Conservation (phyloP, 2,888 invertebrate species). For the Morpho achilles region DNA sequence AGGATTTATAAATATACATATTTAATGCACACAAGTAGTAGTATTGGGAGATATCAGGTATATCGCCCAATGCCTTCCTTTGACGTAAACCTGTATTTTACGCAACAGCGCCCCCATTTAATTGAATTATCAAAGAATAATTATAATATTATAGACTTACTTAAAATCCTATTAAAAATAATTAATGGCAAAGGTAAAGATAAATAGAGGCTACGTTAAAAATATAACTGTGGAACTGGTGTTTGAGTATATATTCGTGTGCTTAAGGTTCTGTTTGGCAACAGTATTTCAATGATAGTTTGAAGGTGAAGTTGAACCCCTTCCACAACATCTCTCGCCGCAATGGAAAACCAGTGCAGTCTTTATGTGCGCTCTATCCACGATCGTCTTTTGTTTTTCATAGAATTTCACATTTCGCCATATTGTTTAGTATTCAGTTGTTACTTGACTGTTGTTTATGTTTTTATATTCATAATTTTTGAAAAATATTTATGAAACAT, state of each 20-base stretch:
- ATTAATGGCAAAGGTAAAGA: too few species aligned
- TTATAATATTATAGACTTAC: too few species aligned
- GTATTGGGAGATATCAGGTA: too few species aligned
- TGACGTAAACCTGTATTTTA: too few species aligned
- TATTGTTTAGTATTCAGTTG: conserved; percentile 1
- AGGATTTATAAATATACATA: too few species aligned
- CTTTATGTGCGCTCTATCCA: conserved; percentile 33
- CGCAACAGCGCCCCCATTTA: too few species aligned
- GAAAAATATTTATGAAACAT: too few species aligned
- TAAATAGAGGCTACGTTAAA: neutral
- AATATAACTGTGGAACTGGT: neutral
- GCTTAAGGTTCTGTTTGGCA: conserved; percentile 1
- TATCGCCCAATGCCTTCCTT: too few species aligned
- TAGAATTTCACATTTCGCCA: conserved; percentile 13
- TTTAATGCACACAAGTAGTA: too few species aligned
- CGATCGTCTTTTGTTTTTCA: conserved; percentile 24
- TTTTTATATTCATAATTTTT: neutral
- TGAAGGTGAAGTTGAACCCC: conserved; percentile 32
- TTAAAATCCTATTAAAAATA: too few species aligned
- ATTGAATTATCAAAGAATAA: too few species aligned
- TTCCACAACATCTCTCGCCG: conserved; percentile 30
- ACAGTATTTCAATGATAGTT: conserved; percentile 12
- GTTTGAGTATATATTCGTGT: neutral
- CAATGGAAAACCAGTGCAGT: conserved; percentile 31
- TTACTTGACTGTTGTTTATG: neutral